These are phyloP conservation scores for Tromatobia lineatoria DNA, from an alignment of 2,888 invertebrate genomes.

Conservation along the genomic window DNA sequence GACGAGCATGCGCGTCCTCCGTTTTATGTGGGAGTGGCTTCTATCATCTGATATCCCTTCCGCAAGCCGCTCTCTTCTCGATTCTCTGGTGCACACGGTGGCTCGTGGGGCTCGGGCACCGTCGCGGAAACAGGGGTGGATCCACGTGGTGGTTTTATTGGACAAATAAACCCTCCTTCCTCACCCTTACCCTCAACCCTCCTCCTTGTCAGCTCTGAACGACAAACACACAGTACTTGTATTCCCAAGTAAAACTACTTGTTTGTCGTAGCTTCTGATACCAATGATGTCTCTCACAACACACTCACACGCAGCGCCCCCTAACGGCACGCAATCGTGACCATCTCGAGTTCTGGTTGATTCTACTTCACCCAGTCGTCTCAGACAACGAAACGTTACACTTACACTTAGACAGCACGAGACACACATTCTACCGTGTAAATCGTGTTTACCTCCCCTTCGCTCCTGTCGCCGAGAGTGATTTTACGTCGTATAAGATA, in stretches of 20 bases:
- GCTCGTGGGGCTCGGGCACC: not conserved
- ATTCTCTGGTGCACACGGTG: not conserved
- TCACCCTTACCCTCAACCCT: not conserved
- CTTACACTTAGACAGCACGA: conserved; percentile 29
- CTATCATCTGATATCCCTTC: conserved; percentile 58
- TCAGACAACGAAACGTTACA: conserved; percentile 26
- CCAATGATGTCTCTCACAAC: not conserved
- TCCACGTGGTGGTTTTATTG: conserved; percentile 84
- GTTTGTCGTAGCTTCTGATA: conserved; percentile 16
- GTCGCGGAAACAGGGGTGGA: conserved; percentile 69
- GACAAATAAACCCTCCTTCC: conserved; percentile 80
- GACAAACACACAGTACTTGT: conserved; percentile 79
- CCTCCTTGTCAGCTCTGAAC: conserved; percentile 73
- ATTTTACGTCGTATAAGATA: conserved; percentile 69
- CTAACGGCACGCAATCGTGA: conserved; percentile 19
- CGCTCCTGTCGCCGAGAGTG: conserved; percentile 69
- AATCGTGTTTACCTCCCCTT: conserved; percentile 82
- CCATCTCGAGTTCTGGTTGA: conserved; percentile 49
- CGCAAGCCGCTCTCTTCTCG: not conserved
- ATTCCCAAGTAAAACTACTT: conserved; percentile 26
- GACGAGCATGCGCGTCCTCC: conserved; percentile 60
- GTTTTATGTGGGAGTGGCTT: conserved; percentile 65
- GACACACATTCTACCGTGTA: conserved; percentile 77
- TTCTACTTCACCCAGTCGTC: conserved; percentile 52
- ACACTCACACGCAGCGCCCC: not conserved